A percentile compares a stretch with the other conserved stretches of the same genome.
Conservation (phyloP, 2,888 invertebrate genomes). For the Dusona sp. region DNA sequence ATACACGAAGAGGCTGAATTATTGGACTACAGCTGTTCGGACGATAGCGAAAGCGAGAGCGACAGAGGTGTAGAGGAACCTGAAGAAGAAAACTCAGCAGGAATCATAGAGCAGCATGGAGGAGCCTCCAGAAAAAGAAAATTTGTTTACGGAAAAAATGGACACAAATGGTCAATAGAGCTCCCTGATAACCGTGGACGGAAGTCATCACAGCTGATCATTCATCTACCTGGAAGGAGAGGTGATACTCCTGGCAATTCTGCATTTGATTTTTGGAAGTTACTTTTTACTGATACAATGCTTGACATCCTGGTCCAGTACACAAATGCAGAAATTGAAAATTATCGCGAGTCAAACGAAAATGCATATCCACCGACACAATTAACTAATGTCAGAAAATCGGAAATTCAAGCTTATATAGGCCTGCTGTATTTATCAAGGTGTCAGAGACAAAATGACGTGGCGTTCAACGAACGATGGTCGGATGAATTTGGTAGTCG, state of each 20-base stretch:
- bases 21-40: background rate
- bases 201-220: background rate
- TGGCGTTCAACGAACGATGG: conserved; percentile 59
- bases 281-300: conserved; percentile 10
- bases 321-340: conserved; percentile 32
- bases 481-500: conserved; percentile 30
- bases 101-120: too few species aligned
- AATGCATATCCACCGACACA: background rate
- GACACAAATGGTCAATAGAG: background rate
- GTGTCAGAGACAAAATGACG: conserved; percentile 30
- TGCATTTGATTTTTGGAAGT: conserved; percentile 3
- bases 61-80: background rate
- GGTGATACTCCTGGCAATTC: background rate
- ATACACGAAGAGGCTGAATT: background rate
- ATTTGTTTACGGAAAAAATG: background rate
- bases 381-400: background rate
- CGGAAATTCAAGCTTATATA: conserved; percentile 54
- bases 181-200: background rate
- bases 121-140: background rate
- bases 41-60: background rate
- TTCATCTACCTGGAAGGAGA: background rate
- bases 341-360: conserved; percentile 10
- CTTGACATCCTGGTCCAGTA: conserved; percentile 8
- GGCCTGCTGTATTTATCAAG: conserved; percentile 62
- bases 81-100: too few species aligned